Evolutionary conservation across 2,797 vertebrate species (phyloP), one percentile per base, ranked within the genome.

Genomic region (Eulemur coronatus): DNA sequence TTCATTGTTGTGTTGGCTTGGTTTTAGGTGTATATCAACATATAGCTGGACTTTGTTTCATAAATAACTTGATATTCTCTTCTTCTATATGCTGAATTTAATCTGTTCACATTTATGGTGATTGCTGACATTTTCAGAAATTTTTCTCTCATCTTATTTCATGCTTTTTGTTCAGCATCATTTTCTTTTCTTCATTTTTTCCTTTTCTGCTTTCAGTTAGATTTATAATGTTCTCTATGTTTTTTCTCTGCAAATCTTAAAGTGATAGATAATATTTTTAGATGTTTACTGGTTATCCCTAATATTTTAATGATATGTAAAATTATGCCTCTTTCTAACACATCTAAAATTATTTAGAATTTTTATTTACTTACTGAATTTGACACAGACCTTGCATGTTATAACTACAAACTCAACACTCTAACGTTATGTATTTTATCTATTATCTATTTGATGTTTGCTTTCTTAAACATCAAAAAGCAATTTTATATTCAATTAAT

Each of bases 41-140:
- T 41, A 89, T n/a, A 70, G 63, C 28, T 91, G 76, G 63, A 91
- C 61, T 70, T 84, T 18, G 9, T 61, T 91, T 43, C 43, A 50
- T 63, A 95, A 70, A 70, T 79, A 91, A 46, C 72, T 28, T 43
- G 12, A 63, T 43, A 76, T 28, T 61, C 20, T 84, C 28, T 89
- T 61, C 69, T 65, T 76, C 52, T 78, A 85, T 18, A 79, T 61
- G 30, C 30, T 90, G 20, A 85, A 85, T 52, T 72, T 70, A 95
- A 35, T 95, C 63, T 95, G 43, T 41, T 95, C 14, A 50, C 10
- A 79, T 93, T 86, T 76, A 78, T 76, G 28, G 38, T 52, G 52
- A 50, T 61, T 79, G 30, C 7, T 85, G 88, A 91, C 35, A 85
- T 63, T 72, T 91, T 91, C 52, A 79, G 72, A 95, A 95, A 52